Conservation (phyloP, 2,113 vertebrate species). For the Prunella fulvescens region DNA sequence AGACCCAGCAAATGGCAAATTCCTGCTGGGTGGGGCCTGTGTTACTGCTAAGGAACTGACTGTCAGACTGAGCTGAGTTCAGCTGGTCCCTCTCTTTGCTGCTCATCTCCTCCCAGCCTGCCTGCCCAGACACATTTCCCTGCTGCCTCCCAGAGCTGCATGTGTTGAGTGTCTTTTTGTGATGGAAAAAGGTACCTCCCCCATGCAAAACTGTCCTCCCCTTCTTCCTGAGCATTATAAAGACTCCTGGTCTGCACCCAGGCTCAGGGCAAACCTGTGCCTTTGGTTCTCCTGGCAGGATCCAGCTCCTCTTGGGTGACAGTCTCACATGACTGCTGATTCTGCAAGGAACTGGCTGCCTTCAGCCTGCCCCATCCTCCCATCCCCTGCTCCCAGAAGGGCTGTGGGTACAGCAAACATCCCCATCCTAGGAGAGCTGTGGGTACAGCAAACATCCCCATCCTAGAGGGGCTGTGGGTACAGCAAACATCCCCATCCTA, state of each 20-base stretch:
- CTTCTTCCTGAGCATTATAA: neutral
- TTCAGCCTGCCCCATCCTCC: neutral
- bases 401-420: neutral
- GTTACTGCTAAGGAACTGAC: neutral
- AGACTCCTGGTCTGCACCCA: neutral
- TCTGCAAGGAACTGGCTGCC: neutral
- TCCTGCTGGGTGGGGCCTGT: neutral
- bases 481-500: neutral
- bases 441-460: neutral
- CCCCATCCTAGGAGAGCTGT: neutral
- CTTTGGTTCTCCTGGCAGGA: neutral
- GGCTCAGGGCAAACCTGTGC: fast-evolving
- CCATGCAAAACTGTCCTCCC: neutral
- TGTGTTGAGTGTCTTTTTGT: neutral
- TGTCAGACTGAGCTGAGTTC: neutral
- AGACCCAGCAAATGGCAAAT: neutral
- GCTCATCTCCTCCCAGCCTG: neutral
- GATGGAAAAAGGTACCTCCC: neutral
- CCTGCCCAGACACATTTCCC: fast-evolving
- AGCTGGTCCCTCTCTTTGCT: neutral
- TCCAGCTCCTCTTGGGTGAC: neutral
- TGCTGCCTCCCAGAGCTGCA: neutral
- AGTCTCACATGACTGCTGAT: fast-evolving
- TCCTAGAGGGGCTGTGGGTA: neutral
- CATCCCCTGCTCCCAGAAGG: neutral